Conservation (phyloP, 2,888 invertebrate genomes). For the Muscina levida region DNA sequence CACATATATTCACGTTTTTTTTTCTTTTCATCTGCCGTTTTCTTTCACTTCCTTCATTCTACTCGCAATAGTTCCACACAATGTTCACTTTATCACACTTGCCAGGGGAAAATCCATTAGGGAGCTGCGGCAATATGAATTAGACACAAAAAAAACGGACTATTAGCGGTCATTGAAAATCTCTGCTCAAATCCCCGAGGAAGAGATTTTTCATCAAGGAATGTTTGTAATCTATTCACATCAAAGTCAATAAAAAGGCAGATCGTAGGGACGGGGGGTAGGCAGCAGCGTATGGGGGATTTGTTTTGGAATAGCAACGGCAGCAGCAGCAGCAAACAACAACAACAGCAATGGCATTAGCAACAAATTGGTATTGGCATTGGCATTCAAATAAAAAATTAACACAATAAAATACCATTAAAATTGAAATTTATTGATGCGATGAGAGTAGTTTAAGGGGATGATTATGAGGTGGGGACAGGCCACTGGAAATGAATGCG, state of each 20-base stretch:
- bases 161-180: not conserved
- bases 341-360: not conserved
- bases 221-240: slow-evolving; percentile 19
- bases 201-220: slow-evolving; percentile 15
- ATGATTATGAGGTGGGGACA: not conserved
- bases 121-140: no score
- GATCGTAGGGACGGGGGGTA: not conserved
- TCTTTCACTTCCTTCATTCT: no score
- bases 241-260: slow-evolving; percentile 6
- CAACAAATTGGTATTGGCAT: not conserved
- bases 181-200: slow-evolving; percentile 9
- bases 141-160: no score
- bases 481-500: not conserved
- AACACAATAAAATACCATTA: slow-evolving; percentile 34
- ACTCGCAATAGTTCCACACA: no score
- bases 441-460: not conserved
- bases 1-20: no score
- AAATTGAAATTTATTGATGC: slow-evolving; percentile 29
- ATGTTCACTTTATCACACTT: no score
- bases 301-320: not conserved
- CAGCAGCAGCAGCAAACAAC: not conserved
- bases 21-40: no score
- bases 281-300: not conserved
- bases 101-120: no score
- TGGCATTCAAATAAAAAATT: slow-evolving; percentile 21